Evolutionary conservation across 2,888 invertebrate genomes (phyloP).

Genomic region (Caenorhabditis uteleia): DNA sequence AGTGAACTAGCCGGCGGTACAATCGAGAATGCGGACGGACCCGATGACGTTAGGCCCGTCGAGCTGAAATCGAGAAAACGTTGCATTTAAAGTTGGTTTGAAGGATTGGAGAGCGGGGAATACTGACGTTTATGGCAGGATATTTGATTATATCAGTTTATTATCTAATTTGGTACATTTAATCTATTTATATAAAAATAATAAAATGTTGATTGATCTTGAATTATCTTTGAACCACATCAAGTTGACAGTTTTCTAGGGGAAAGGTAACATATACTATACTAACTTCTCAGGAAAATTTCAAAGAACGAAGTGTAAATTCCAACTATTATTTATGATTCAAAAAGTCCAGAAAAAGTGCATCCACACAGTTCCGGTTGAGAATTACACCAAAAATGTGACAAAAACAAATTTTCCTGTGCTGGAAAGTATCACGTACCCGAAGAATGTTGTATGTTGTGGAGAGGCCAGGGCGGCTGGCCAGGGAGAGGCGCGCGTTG

Average conservation of each 20-base stretch:
- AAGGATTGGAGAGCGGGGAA: background rate
- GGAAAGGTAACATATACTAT: slow-evolving; percentile 1
- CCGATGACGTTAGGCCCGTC: slow-evolving; percentile 30
- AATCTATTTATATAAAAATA: too few relatives aligned
- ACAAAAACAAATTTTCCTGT: too few relatives aligned
- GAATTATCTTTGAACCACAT: too few relatives aligned
- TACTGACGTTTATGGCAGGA: too few relatives aligned
- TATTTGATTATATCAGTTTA: too few relatives aligned
- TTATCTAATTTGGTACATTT: too few relatives aligned
- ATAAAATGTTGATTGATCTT: too few relatives aligned
- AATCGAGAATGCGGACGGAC: slow-evolving; percentile 54
- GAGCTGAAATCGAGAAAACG: slow-evolving; percentile 27
- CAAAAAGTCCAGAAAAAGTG: background rate
- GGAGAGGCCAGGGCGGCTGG: slow-evolving; percentile 41
- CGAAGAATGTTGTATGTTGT: slow-evolving; percentile 16
- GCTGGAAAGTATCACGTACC: too few relatives aligned
- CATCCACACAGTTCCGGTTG: background rate
- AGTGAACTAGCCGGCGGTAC: slow-evolving; percentile 38
- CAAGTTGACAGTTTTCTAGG: too few relatives aligned
- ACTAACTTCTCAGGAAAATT: slow-evolving; percentile 4
- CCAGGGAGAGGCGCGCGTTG: slow-evolving; percentile 43
- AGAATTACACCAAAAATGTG: too few relatives aligned
- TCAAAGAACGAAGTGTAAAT: too few relatives aligned
- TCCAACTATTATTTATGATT: background rate
- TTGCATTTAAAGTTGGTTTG: background rate